Conservation (phyloP, 2,113 vertebrate species). For the human region DNA sequence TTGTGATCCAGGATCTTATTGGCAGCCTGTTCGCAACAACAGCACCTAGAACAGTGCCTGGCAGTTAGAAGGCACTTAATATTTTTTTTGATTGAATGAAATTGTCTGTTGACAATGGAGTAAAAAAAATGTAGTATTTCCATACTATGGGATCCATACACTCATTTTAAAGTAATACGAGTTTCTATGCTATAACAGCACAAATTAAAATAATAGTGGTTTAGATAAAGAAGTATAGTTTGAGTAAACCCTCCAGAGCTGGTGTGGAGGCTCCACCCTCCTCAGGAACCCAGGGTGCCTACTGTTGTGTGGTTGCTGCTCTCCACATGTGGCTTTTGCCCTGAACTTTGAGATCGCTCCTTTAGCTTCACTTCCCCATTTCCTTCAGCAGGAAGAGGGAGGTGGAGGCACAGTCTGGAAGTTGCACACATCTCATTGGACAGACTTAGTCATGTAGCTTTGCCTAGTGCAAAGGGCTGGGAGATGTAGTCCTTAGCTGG, state of each 20-base stretch:
- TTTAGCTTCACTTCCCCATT: not conserved
- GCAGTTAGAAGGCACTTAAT: not conserved
- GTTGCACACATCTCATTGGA: not conserved
- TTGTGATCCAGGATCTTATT: not conserved
- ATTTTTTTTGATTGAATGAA: not conserved
- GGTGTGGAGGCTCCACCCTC: too few relatives aligned
- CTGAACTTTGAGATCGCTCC: not conserved
- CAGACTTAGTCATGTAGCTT: not conserved
- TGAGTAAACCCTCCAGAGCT: not conserved
- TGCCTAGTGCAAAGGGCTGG: not conserved
- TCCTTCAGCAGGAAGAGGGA: not conserved
- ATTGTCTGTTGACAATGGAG: not conserved
- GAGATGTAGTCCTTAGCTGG: not conserved
- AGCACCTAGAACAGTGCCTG: not conserved
- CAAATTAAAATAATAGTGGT: not conserved
- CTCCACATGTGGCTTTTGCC: not conserved
- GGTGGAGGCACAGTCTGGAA: not conserved
- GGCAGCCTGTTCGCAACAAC: not conserved
- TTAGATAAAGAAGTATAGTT: not conserved
- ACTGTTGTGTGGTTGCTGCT: accelerated
- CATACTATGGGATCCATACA: accelerated
- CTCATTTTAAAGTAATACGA: not conserved
- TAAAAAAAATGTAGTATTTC: not conserved
- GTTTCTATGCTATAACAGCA: too few relatives aligned
- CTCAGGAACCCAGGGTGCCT: not conserved